phyloP scores from a whole-genome alignment of 1,140 invertebrate genomes.

The Drosophila auraria region DNA sequence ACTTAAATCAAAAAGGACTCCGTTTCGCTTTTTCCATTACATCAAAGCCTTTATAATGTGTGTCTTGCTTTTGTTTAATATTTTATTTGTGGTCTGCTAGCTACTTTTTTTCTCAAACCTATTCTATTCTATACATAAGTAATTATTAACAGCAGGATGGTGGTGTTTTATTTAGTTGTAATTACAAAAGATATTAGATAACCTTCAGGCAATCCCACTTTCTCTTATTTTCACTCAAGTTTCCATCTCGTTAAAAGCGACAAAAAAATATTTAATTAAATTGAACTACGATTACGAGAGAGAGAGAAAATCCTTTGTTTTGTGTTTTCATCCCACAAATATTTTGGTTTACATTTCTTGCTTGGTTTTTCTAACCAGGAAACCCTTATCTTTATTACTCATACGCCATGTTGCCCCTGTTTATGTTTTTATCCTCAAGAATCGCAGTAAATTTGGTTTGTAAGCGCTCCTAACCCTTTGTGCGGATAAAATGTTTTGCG shows the following conservation, averaged over 20 bases:
- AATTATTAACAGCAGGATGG: not conserved
- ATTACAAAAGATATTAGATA: too few species aligned
- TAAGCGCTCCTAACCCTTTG: conserved; percentile 8
- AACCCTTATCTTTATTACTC: conserved; percentile 2
- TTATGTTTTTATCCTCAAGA: conserved; percentile 1
- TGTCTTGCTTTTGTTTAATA: not conserved
- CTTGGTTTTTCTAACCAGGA: not conserved
- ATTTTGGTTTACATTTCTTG: not conserved
- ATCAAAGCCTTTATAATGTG: too few species aligned
- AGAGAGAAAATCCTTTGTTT: too few species aligned
- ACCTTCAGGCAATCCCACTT: not conserved
- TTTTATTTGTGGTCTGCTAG: not conserved
- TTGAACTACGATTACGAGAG: not conserved
- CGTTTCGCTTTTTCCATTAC: not conserved
- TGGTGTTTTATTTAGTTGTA: not conserved
- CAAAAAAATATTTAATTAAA: not conserved
- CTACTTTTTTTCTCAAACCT: too few species aligned
- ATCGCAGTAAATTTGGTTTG: conserved; percentile 10
- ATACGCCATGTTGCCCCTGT: conserved; percentile 19
- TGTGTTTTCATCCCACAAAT: not conserved
- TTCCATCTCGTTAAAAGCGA: too few species aligned
- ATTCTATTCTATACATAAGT: not conserved
- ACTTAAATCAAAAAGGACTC: not conserved
- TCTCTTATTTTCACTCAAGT: too few species aligned
- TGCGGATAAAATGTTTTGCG: not conserved